These are phyloP conservation scores for Pogonophryne albipinna DNA, from an alignment of 2,797 vertebrate genomes.

Conservation along the genomic window DNA sequence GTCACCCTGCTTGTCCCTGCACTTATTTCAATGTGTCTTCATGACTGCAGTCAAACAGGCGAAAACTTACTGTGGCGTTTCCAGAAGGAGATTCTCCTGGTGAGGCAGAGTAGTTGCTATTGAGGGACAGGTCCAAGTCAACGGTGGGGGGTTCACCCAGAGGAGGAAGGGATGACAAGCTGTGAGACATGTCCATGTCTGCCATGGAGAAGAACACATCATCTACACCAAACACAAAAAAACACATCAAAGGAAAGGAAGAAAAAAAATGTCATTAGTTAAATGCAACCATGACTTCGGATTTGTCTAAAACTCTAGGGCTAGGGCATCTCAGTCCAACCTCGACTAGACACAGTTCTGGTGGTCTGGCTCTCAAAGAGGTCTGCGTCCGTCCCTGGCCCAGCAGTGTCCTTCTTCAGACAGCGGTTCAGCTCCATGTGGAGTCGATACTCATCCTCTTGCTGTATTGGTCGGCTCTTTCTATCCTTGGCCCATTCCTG, in stretches of 20 bases:
- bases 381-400: constrained; percentile 88
- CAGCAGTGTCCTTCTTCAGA: constrained; percentile 91
- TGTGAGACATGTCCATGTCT: constrained; percentile 99
- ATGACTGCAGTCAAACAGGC: background rate
- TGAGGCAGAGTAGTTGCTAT: constrained; percentile 93
- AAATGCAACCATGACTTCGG: background rate
- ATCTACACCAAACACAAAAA: constrained; percentile 83
- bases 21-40: background rate
- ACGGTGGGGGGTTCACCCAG: constrained; percentile 96
- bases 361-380: constrained; percentile 93
- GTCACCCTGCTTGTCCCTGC: too few species aligned
- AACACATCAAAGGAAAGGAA: background rate
- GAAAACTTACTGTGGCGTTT: constrained; percentile 86
- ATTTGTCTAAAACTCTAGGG: background rate
- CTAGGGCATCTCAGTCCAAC: constrained; percentile 67
- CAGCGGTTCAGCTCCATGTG: constrained; percentile 97
- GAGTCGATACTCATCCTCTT: constrained; percentile 98
- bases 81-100: constrained; percentile 93
- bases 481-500: constrained; percentile 92
- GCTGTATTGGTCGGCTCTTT: constrained; percentile 96
- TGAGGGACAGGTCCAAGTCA: constrained; percentile 96
- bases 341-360: constrained; percentile 95
- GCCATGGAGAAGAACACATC: constrained; percentile 99
- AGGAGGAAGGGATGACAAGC: constrained; percentile 96
- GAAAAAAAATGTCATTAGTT: constrained; percentile 23